phyloP scores from a whole-genome alignment of 2,797 vertebrate species.

The Dendrocincla fuliginosa region DNA sequence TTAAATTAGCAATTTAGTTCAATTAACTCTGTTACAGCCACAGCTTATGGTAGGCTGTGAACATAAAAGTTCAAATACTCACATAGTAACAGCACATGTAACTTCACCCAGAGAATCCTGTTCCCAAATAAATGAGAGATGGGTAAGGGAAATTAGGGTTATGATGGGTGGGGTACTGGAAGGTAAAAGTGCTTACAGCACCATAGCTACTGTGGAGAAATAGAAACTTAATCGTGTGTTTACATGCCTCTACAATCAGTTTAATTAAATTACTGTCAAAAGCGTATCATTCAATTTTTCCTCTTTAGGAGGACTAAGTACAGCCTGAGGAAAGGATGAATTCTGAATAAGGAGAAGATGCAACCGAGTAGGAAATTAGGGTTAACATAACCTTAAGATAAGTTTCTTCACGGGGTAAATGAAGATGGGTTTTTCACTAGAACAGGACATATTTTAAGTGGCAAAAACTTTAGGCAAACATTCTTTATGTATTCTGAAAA shows the following conservation, averaged over 20 bases:
- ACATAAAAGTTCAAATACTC: neutral
- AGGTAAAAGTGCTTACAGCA: neutral
- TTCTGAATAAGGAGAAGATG: neutral
- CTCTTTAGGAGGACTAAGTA: constrained; percentile 21
- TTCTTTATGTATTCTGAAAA: neutral
- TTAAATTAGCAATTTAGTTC: neutral
- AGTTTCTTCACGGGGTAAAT: neutral
- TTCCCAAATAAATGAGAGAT: neutral
- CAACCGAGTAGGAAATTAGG: neutral
- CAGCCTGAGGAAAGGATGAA: constrained; percentile 34
- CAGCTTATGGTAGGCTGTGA: neutral
- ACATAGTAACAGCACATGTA: neutral
- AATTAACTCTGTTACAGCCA: neutral
- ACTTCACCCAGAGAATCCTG: neutral
- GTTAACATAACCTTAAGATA: neutral
- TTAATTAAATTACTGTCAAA: constrained; percentile 50
- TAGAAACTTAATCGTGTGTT: neutral
- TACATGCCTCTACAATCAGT: constrained; percentile 25
- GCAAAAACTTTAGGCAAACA: neutral
- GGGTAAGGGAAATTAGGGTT: neutral
- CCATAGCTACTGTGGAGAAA: neutral
- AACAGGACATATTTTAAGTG: neutral
- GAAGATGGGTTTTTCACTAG: neutral
- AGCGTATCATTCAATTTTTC: constrained; percentile 12
- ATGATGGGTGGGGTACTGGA: neutral